Evolutionary conservation across 2,113 vertebrate genomes (phyloP).

Genomic region (Sisor rabdophorus): DNA sequence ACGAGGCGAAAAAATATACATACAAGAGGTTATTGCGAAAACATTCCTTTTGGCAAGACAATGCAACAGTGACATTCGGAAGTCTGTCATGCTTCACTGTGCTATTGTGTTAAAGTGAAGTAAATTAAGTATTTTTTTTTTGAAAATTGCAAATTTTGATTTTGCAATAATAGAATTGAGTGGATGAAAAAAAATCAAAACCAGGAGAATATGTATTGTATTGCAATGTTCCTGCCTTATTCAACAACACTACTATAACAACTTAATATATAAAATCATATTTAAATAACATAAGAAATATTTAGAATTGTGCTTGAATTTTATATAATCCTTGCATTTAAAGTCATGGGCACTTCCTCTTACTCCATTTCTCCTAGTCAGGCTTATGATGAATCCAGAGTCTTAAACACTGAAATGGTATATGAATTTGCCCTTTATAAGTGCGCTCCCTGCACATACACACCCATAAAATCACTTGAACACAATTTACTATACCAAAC

Average conservation of each 20-base stretch:
- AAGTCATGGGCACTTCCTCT: neutral
- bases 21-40: slow-evolving; percentile 29
- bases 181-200: too few species aligned
- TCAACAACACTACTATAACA: too few species aligned
- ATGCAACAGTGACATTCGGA: slow-evolving; percentile 30
- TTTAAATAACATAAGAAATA: too few species aligned
- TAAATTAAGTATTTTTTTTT: neutral
- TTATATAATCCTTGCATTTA: too few species aligned
- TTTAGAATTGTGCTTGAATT: too few species aligned
- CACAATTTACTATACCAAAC: too few species aligned
- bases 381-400: neutral
- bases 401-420: neutral
- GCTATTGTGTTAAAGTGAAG: neutral
- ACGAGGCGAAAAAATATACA: slow-evolving; percentile 27
- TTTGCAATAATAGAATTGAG: neutral
- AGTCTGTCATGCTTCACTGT: neutral
- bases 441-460: neutral
- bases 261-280: too few species aligned
- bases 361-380: neutral
- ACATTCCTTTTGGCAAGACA: slow-evolving; percentile 7
- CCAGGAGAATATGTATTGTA: too few species aligned
- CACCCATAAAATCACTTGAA: neutral
- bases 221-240: too few species aligned
- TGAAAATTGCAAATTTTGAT: neutral
- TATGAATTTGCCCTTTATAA: neutral